Base-by-base conservation (phyloP, 2,113 vertebrate genomes). In the Amblyopsis rosae region DNA sequence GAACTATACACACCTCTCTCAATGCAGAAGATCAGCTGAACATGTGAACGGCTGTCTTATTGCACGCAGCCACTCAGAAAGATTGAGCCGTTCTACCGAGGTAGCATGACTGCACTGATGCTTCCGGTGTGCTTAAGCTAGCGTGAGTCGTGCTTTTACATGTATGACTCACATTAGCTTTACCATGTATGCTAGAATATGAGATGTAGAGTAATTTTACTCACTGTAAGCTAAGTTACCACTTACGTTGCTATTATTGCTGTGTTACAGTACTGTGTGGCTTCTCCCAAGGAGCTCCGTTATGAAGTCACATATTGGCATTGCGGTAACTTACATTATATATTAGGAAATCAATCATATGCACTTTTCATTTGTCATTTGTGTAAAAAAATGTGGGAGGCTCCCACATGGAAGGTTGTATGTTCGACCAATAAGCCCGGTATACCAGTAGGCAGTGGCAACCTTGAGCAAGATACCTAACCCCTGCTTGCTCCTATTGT, bases 1-100 rank as follows among this genome's bases (percentile, higher is more conserved):
- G 88, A 87, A 75, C 81, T 82, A 80, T 82, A 84, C 68, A 82
- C 47, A 33, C 73, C 83, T 86, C 83, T 86, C 73, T 89, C 84
- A 88, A 78, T 85, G 79, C 53, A 41, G 63, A 55, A 77, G 84
- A 89, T 89, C 85, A 88, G 76, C 80, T 59, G 55, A 85, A 87
- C 84, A 82, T 87, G 86, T 80, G 67, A 84, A 82, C 64, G 76
- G 49, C 12, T 57, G 65, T 77, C 68, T 87, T 85, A 83, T 81
- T 79, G 77, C 76, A 76, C 63, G 77, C 33, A 66, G 75, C 80
- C 73, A 74, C 81, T 84, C 82, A 75, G 73, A 83, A 79, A 68
- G 76, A 79, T 86, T 75, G 76, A 89, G 56, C 74, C 67, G 12
- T 50, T 26, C 9, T 54, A 46, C 17, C 48, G 8, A 56, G 66